Evolutionary conservation across 92 coral and sea anemone species (phyloP).

Genomic region (Zoanthus solanderi): DNA sequence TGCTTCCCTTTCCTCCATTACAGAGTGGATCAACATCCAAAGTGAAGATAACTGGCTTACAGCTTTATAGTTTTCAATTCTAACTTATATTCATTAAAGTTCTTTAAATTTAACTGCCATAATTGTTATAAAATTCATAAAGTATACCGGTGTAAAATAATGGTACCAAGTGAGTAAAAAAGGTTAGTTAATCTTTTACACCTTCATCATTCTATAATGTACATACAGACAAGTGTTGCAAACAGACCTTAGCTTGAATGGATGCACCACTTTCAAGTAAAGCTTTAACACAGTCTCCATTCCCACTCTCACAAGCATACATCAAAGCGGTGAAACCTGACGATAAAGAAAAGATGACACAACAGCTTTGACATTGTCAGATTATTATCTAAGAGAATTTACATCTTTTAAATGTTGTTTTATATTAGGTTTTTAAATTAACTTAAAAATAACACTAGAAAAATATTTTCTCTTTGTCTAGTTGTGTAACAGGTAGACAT

Average conservation of each 20-base stretch:
- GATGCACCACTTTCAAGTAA: constrained; percentile 88
- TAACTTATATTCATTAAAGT: not conserved
- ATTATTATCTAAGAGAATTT: not conserved
- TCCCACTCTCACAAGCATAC: constrained; percentile 90
- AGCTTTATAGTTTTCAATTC: no score
- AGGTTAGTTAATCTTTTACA: no score
- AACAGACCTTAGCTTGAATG: constrained; percentile 70
- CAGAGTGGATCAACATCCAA: no score
- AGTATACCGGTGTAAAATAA: no score
- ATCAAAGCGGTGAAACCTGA: constrained; percentile 92
- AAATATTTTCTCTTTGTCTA: no score
- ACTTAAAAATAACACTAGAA: no score
- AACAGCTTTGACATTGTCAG: no score
- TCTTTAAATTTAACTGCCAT: not conserved
- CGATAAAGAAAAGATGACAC: not conserved
- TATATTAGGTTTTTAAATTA: no score
- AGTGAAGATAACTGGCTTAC: no score
- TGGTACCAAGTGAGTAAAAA: no score
- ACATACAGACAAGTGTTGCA: not conserved
- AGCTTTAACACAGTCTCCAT: constrained; percentile 74
- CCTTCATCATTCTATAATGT: not conserved
- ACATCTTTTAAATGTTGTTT: not conserved
- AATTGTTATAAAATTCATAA: not conserved
- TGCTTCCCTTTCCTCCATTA: no score
- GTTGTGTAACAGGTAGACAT: no score